These are phyloP conservation scores for Alfaro cultratus DNA, from an alignment of 2,797 vertebrate genomes.

Conservation along the genomic window DNA sequence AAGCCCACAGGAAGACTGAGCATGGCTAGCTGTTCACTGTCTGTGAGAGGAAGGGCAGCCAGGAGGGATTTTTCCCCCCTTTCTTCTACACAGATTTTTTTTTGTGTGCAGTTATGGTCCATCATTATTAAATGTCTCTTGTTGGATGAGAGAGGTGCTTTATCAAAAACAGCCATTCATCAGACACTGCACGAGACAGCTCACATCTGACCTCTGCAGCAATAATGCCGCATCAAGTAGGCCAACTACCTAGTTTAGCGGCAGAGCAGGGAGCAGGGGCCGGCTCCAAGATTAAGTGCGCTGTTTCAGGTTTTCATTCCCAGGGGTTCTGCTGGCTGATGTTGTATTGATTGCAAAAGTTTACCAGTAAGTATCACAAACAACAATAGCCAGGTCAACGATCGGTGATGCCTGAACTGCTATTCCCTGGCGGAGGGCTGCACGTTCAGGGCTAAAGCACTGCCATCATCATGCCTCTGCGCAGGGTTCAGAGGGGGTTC, in stretches of 20 bases:
- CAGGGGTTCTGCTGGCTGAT: conserved; percentile 91
- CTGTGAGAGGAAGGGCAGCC: conserved; percentile 66
- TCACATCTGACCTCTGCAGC: conserved; percentile 97
- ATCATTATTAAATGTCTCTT: conserved; percentile 96
- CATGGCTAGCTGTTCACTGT: conserved; percentile 63
- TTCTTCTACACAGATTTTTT: conserved; percentile 86
- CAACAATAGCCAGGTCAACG: conserved; percentile 97
- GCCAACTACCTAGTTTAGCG: conserved; percentile 97
- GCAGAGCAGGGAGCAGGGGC: conserved; percentile 93
- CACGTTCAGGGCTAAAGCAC: conserved; percentile 77
- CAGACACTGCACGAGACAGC: conserved; percentile 85
- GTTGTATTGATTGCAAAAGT: conserved; percentile 98
- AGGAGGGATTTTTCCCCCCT: conserved; percentile 60
- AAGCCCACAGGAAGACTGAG: conserved; percentile 52
- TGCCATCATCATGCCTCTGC: conserved; percentile 84
- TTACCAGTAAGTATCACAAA: conserved; percentile 98
- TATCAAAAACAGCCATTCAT: conserved; percentile 94
- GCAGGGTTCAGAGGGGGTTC: conserved; percentile 79
- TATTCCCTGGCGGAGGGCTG: conserved; percentile 80
- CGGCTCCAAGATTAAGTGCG: conserved; percentile 96
- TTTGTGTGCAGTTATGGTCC: conserved; percentile 88
- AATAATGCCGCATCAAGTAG: conserved; percentile 97
- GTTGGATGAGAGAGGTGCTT: conserved; percentile 89
- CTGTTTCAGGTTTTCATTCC: conserved; percentile 93
- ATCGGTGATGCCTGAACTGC: conserved; percentile 89